These are phyloP conservation scores for Eupithecia tripunctaria DNA, from an alignment of 2,888 invertebrate genomes.

Conservation along the genomic window DNA sequence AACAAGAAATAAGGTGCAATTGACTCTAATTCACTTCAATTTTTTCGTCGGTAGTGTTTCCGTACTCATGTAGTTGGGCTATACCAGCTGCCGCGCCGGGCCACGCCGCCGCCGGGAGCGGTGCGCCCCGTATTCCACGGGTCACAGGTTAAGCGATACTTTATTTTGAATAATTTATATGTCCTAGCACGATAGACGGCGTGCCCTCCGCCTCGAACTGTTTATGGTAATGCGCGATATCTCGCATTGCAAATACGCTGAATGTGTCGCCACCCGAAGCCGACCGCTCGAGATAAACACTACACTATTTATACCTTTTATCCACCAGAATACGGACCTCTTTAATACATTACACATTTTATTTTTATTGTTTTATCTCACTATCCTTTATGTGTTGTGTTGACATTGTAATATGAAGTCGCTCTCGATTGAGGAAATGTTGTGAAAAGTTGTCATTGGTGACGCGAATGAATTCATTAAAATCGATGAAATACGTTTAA, in stretches of 20 bases:
- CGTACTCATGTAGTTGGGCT: conserved; percentile 21
- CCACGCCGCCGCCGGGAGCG: conserved; percentile 40
- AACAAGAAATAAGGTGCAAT: no score
- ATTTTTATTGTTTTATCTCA: conserved; percentile 51
- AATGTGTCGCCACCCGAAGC: conserved; percentile 79
- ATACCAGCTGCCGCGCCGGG: conserved; percentile 23
- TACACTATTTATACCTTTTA: conserved; percentile 55
- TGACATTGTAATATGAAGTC: conserved; percentile 41
- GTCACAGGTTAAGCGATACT: conserved; percentile 84
- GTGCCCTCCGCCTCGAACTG: conserved; percentile 81
- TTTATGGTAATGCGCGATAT: conserved; percentile 84
- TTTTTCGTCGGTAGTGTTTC: no score
- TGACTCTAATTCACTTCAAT: no score
- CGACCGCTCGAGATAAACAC: conserved; percentile 71
- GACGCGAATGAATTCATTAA: conserved; percentile 39
- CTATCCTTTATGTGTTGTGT: conserved; percentile 33
- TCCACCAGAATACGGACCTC: conserved; percentile 62
- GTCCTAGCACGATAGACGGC: conserved; percentile 82
- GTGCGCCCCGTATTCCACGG: conserved; percentile 52
- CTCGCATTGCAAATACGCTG: conserved; percentile 84
- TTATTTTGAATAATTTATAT: conserved; percentile 85
- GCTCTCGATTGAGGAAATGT: conserved; percentile 36
- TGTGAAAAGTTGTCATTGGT: conserved; percentile 33
- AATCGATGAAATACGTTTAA: conserved; percentile 43
- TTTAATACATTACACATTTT: conserved; percentile 62